A percentile compares a stretch with the other conserved stretches of the same genome.
phyloP scores from a whole-genome alignment of 2,113 vertebrate species.

The Salvator merianae region DNA sequence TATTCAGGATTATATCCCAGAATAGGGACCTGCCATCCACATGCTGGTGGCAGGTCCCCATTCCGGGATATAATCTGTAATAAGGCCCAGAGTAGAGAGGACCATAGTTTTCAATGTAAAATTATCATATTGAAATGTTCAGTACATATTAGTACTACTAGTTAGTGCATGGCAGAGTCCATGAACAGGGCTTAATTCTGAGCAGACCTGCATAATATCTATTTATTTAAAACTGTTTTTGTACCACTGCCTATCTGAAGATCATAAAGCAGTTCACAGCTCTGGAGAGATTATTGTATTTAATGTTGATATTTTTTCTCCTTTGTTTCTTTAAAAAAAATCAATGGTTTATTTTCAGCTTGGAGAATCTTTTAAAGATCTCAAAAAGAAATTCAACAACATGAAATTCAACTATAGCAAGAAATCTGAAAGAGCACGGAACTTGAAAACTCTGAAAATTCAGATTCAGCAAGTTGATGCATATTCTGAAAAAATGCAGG shows the following conservation, averaged over 20 bases:
- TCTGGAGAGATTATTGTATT: no score
- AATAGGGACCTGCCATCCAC: no score
- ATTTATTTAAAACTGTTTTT: no score
- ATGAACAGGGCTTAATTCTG: no score
- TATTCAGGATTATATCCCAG: no score
- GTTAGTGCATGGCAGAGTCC: neutral
- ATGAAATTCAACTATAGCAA: conserved; percentile 88
- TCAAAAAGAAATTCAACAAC: conserved; percentile 92
- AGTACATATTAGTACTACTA: neutral
- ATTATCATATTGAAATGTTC: neutral
- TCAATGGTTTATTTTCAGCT: conserved; percentile 74
- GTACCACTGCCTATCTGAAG: no score
- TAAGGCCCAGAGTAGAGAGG: no score
- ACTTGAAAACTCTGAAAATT: conserved; percentile 82
- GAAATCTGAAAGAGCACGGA: conserved; percentile 84
- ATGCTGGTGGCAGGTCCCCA: no score
- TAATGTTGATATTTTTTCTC: no score
- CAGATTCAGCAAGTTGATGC: conserved; percentile 86
- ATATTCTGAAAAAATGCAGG: conserved; percentile 83
- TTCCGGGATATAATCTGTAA: no score
- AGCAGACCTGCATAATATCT: no score
- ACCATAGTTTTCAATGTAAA: neutral
- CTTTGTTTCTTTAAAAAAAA: neutral
- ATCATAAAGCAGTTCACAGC: neutral
- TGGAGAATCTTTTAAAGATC: conserved; percentile 86